These are phyloP conservation scores for Papilio elwesi DNA, from an alignment of 2,888 invertebrate species.

Conservation along the genomic window DNA sequence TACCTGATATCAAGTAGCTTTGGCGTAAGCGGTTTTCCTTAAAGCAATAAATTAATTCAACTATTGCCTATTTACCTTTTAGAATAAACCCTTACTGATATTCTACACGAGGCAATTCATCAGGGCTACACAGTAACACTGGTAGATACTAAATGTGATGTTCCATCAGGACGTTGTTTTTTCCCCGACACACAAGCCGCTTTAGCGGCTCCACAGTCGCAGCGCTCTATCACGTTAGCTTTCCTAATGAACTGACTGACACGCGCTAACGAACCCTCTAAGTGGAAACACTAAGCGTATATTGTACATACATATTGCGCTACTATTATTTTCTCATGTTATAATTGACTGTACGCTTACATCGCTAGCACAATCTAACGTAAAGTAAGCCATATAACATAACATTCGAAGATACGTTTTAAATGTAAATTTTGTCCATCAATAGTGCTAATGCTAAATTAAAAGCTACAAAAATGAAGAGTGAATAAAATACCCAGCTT, in stretches of 20 bases:
- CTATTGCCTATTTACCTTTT: no score
- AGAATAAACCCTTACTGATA: no score
- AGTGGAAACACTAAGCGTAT: conserved; percentile 10
- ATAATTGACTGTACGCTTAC: no score
- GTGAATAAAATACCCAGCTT: not conserved
- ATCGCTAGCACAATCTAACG: no score
- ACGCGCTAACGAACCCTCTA: conserved; percentile 19
- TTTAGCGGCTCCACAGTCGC: not conserved
- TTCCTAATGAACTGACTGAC: conserved; percentile 22
- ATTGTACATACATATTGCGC: conserved; percentile 12
- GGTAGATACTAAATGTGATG: not conserved
- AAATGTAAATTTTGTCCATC: no score
- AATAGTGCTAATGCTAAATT: not conserved
- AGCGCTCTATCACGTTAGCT: conserved; percentile 15
- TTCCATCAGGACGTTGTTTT: not conserved
- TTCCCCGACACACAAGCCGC: not conserved
- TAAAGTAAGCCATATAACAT: no score
- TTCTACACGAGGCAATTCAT: no score
- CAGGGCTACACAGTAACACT: no score
- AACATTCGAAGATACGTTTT: no score
- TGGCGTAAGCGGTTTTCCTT: no score
- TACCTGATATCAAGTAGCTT: no score
- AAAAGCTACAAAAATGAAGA: not conserved
- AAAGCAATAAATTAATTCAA: no score
- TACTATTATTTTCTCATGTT: conserved; percentile 1